Evolutionary conservation across 2,797 vertebrate genomes (phyloP), one percentile per base, ranked within the genome.

Genomic region (Paratrypauchen microcephalus): DNA sequence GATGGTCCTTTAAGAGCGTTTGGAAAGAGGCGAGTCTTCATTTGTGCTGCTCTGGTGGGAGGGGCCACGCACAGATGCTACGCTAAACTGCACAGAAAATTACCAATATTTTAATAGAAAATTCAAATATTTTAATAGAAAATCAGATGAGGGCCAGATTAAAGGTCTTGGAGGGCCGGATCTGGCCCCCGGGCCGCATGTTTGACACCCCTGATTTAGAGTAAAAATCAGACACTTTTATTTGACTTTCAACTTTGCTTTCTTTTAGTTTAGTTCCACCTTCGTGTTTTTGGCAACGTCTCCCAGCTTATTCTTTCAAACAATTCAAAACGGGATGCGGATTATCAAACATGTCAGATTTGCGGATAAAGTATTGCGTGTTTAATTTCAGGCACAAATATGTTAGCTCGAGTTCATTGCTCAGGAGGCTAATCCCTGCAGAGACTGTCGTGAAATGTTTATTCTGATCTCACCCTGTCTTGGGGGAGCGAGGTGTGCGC

Each of bases 301-400:
- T 56, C 54, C 54, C 12, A 0, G 11, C 13, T 82, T 66, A 54
- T 16, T 79, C 82, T 86, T 86, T 84, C 86, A 91, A 84, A 86
- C 84, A 87, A 85, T 21, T 77, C 73, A 81, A 75, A 45, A 28
- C 80, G 75, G 79, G 80, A 76, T 66, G 59, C 58, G 69, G 89
- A 91, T 91, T 87, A 91, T 76, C 76, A 84, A 85, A 87, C 90
- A 91, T 78, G 83, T 77, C 78, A 87, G 90, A 92, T 92, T 77
- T 83, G 76, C 70, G 79, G 86, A 88, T 88, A 85, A 89, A 83
- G 67, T 19, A 58, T 66, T 68, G 70, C 62, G 26, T 86, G 74
- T 89, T 88, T 89, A 86, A 90, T 91, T 88, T 89, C 79, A 72
- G 77, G 73, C 74, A 83, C 87, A 89, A 87, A 89, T 88, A 80